Evolutionary conservation across 2,888 invertebrate species (phyloP).

Genomic region (Synanthedon andrenaeformis): DNA sequence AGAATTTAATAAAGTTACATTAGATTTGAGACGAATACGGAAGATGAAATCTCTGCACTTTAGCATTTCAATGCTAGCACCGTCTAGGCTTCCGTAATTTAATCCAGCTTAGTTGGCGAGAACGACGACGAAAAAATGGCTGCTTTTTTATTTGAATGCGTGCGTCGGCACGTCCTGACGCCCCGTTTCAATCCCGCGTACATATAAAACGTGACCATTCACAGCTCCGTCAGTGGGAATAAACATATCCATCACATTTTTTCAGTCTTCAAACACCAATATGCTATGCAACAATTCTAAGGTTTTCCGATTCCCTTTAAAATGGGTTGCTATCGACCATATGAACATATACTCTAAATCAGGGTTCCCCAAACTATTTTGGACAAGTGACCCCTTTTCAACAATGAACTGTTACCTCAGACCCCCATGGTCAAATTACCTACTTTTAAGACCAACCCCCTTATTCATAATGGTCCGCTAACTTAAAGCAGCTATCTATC

Average conservation of each 20-base stretch:
- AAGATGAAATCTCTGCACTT: slow-evolving; percentile 17
- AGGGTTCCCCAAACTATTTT: too few species aligned
- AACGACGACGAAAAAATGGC: slow-evolving; percentile 26
- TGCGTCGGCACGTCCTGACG: slow-evolving; percentile 39
- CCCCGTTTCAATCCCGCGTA: slow-evolving; percentile 43
- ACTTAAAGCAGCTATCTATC: too few species aligned
- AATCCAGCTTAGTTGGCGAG: slow-evolving; percentile 25
- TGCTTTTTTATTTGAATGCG: slow-evolving; percentile 35
- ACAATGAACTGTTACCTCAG: too few species aligned
- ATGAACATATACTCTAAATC: too few species aligned
- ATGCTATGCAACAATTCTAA: slow-evolving; percentile 21
- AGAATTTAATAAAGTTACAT: background rate
- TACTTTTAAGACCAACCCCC: too few species aligned
- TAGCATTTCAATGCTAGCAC: slow-evolving; percentile 23
- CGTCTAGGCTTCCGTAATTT: slow-evolving; percentile 38
- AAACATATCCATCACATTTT: slow-evolving; percentile 11
- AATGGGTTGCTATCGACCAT: slow-evolving; percentile 12
- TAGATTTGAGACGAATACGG: slow-evolving; percentile 4
- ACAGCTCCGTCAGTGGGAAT: slow-evolving; percentile 22
- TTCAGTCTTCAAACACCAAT: slow-evolving; percentile 10
- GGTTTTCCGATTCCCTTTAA: slow-evolving; percentile 14
- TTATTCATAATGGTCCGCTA: too few species aligned
- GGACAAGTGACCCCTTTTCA: too few species aligned
- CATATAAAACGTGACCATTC: slow-evolving; percentile 58
- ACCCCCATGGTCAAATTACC: too few species aligned